These are phyloP conservation scores for Leptopterna dolabrata DNA, from an alignment of 2,888 invertebrate species.

Conservation along the genomic window DNA sequence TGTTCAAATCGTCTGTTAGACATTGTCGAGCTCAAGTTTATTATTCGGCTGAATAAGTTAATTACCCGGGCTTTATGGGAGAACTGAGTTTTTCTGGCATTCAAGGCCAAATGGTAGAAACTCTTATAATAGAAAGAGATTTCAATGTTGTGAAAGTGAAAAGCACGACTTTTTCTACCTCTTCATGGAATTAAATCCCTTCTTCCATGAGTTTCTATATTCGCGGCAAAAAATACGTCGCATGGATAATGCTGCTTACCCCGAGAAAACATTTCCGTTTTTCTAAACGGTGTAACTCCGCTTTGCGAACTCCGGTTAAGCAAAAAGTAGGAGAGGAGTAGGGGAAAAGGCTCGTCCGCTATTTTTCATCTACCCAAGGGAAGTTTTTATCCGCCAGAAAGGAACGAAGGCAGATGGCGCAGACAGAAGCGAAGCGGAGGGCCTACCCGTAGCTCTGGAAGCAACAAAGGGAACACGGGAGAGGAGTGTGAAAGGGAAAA, in stretches of 20 bases:
- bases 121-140: too few species aligned
- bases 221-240: too few species aligned
- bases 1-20: too few species aligned
- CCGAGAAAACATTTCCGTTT: not conserved
- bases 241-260: not conserved
- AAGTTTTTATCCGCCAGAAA: constrained; percentile 40
- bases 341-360: not conserved
- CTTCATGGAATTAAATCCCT: too few species aligned
- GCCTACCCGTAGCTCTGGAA: not conserved
- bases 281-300: not conserved
- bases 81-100: too few species aligned
- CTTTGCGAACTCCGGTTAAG: not conserved
- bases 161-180: too few species aligned
- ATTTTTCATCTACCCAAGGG: constrained; percentile 22
- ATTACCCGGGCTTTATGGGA: too few species aligned
- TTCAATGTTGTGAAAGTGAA: too few species aligned
- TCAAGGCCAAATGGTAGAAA: too few species aligned
- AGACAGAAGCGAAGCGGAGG: constrained; percentile 30
- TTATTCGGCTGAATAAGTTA: too few species aligned
- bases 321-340: not conserved
- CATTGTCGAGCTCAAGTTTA: too few species aligned
- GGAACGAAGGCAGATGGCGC: constrained; percentile 32
- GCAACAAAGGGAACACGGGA: constrained; percentile 7
- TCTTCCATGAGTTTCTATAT: too few species aligned
- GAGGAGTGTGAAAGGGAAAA: not conserved